These are phyloP conservation scores for Uloborus diversus DNA, from an alignment of 1,140 invertebrate genomes.

Conservation along the genomic window DNA sequence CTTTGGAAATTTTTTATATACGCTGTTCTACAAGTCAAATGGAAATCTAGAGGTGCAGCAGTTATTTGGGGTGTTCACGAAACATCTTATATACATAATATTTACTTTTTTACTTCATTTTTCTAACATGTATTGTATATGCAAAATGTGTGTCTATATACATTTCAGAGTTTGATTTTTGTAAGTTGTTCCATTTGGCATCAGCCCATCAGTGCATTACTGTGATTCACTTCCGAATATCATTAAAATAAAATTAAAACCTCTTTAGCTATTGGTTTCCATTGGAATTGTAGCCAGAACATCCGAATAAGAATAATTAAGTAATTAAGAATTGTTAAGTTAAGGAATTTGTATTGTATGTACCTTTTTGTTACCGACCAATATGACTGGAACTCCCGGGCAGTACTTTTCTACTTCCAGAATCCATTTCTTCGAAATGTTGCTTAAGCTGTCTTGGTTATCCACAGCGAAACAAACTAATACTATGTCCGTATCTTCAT, in stretches of 20 bases:
- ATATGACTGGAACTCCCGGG: conserved; percentile 14
- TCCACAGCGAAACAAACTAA: conserved; percentile 28
- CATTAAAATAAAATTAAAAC: background rate
- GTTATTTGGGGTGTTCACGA: too few species aligned
- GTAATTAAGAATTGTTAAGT: background rate
- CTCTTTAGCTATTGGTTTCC: background rate
- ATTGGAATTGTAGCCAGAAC: background rate
- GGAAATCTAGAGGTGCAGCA: too few species aligned
- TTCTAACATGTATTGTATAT: too few species aligned
- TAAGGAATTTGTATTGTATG: background rate
- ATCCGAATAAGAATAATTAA: background rate
- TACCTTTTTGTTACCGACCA: conserved; percentile 31
- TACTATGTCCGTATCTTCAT: background rate
- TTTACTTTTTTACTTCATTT: too few species aligned
- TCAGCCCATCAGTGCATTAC: too few species aligned
- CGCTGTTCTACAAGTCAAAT: too few species aligned
- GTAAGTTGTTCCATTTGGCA: too few species aligned
- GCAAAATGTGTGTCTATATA: too few species aligned
- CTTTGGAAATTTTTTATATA: too few species aligned
- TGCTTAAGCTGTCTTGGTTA: background rate
- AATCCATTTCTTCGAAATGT: conserved; percentile 1
- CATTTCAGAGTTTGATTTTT: too few species aligned
- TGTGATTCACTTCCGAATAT: background rate
- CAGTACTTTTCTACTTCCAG: background rate
- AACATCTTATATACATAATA: too few species aligned